Base-by-base conservation (phyloP, 30 jellyfish, hydroid and myxozoan genomes). In the Aurelia aurita complex sp. Pacific region DNA sequence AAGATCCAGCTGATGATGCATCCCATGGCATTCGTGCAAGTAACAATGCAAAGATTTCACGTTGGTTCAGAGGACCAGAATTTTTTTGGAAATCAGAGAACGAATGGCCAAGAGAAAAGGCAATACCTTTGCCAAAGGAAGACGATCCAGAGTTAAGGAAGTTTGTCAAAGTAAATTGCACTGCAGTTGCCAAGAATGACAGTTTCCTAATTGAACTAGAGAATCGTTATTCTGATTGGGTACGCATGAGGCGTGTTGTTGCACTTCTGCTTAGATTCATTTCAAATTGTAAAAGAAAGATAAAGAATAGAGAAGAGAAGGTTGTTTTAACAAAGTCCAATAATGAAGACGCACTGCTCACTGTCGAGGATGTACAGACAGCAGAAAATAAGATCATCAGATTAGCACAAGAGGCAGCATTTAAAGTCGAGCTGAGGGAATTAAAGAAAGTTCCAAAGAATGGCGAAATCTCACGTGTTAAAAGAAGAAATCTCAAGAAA, bases 1-100 rank as follows among this genome's bases (percentile, higher is more conserved):
- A 77, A 59, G 57, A 77, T 77, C 82, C 87, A 42, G 87, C 87
- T 18, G 87, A 77, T 61, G 69, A 67, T 67, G 77, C 77, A 67
- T 67, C 77, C 23, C 77, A 67, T 67, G 77, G 77, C 12, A 32
- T 67, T 23, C 59, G 59, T 67, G 77, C 77, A 67, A 67, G 52
- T 67, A 36, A 32, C 51, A 67, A 5, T 5, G 77, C 77, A 67
- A 67, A 67, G 77, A 67, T 5, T 67, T 67, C 57, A 67, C 77
- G 60, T 12, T 67, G 77, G 50, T 38, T 38, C 0, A 38, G 5
- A 38, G 50, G 50, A 38, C 50, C 50, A 38, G 50, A 38, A 38
- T 13, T 67, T 67, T n/a, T 67, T 59, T 67, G 77, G 52, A 67
- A n/a, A 67, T 67, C 55, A 67, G 77, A 67, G 55, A 67, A 67